These are phyloP conservation scores for Pristionchus mayeri DNA, from an alignment of 2,888 invertebrate species.

Conservation along the genomic window DNA sequence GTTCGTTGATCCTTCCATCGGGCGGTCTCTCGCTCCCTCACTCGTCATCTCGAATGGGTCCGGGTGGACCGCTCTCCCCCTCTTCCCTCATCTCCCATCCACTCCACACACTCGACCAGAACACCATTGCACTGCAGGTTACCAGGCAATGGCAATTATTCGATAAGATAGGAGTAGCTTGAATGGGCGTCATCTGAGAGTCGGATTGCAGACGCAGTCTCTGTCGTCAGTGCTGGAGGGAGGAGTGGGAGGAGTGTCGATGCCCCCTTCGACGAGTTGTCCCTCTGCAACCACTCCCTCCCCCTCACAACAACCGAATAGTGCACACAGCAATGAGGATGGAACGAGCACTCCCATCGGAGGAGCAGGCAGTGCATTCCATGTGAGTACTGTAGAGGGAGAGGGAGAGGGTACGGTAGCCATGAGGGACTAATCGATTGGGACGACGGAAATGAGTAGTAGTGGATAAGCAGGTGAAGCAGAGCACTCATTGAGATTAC, in stretches of 20 bases:
- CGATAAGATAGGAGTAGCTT: too few species aligned
- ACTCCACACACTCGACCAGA: background rate
- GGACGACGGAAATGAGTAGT: background rate
- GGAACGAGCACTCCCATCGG: conserved; percentile 12
- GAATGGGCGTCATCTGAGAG: too few species aligned
- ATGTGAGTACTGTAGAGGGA: conserved; percentile 34
- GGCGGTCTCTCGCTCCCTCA: background rate
- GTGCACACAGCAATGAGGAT: background rate
- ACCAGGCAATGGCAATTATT: background rate
- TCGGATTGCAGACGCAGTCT: background rate
- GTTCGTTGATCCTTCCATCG: background rate
- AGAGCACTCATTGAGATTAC: background rate
- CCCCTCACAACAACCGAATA: background rate
- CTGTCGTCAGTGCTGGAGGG: background rate
- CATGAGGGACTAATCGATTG: background rate
- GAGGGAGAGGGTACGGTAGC: background rate
- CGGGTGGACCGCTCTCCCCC: background rate
- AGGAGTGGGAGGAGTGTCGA: too few species aligned
- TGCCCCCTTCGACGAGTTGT: background rate
- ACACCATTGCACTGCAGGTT: background rate
- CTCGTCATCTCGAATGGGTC: background rate
- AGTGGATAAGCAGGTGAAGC: background rate
- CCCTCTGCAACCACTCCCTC: background rate
- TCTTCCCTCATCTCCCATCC: background rate
- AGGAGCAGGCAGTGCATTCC: conserved; percentile 20